Evolutionary conservation across 2,113 vertebrate species (phyloP).

Genomic region (Mormoops blainvillei): DNA sequence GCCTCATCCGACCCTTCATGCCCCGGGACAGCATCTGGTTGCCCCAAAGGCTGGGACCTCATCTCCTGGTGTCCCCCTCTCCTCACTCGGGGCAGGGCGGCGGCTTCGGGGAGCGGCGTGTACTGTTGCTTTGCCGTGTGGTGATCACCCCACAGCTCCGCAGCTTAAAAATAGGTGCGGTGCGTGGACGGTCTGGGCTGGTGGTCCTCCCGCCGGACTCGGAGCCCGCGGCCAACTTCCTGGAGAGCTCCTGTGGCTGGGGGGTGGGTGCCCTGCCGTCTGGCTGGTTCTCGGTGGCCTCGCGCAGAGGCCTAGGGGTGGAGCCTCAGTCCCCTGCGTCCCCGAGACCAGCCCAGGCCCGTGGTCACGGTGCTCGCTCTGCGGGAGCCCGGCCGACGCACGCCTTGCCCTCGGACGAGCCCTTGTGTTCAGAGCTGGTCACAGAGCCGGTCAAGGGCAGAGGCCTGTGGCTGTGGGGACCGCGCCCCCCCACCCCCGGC

Average conservation of each 20-base stretch:
- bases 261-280: neutral
- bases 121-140: too few species aligned
- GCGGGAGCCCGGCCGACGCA: neutral
- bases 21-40: fast-evolving
- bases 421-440: neutral
- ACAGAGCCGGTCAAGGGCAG: neutral
- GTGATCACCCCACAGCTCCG: neutral
- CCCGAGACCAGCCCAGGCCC: fast-evolving
- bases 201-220: neutral
- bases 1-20: too few species aligned
- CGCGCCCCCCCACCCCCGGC: too few species aligned
- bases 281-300: neutral
- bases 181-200: neutral
- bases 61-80: fast-evolving
- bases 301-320: fast-evolving
- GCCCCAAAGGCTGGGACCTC: neutral
- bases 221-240: too few species aligned
- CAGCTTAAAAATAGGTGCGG: neutral
- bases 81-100: neutral
- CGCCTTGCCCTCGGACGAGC: fast-evolving
- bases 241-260: fast-evolving
- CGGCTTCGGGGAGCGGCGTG: fast-evolving
- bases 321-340: fast-evolving
- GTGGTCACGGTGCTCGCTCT: fast-evolving
- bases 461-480: too few species aligned